Evolutionary conservation across 2,888 invertebrate species (phyloP).

Genomic region (Coelopa pilipes): DNA sequence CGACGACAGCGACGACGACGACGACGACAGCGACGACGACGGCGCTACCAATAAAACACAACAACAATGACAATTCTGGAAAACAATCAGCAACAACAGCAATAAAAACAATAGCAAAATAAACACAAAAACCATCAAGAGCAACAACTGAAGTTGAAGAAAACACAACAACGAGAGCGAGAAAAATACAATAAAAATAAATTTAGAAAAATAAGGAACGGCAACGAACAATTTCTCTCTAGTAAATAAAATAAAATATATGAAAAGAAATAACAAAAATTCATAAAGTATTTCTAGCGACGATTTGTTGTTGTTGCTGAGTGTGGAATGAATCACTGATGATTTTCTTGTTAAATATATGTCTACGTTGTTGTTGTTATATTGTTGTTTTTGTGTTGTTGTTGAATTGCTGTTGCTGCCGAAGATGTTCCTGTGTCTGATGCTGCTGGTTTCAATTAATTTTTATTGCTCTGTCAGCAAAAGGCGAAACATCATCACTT

Average conservation of each 20-base stretch:
- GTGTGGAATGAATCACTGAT: too few relatives aligned
- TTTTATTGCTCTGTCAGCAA: slow-evolving; percentile 60
- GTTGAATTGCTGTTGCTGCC: slow-evolving; percentile 34
- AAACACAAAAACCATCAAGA: neutral
- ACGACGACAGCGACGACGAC: neutral
- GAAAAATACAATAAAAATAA: too few relatives aligned
- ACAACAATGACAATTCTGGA: too few relatives aligned
- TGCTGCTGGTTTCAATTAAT: slow-evolving; percentile 52
- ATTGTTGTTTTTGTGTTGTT: slow-evolving; percentile 34
- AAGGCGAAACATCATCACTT: slow-evolving; percentile 41
- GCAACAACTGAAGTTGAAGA: slow-evolving; percentile 1
- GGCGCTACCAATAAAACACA: too few relatives aligned
- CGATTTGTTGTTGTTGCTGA: slow-evolving; percentile 5
- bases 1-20: neutral
- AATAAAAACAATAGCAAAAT: neutral
- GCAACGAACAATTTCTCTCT: too few relatives aligned
- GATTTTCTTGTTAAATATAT: slow-evolving; percentile 15
- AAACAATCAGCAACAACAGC: too few relatives aligned
- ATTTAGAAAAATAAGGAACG: too few relatives aligned
- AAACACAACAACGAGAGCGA: neutral
- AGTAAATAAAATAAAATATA: too few relatives aligned
- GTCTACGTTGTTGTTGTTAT: slow-evolving; percentile 33
- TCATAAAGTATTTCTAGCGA: neutral
- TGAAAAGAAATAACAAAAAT: too few relatives aligned
- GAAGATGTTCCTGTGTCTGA: slow-evolving; percentile 40